Conservation (phyloP, 2,797 vertebrate genomes). For the Eutrigla gurnardus region DNA sequence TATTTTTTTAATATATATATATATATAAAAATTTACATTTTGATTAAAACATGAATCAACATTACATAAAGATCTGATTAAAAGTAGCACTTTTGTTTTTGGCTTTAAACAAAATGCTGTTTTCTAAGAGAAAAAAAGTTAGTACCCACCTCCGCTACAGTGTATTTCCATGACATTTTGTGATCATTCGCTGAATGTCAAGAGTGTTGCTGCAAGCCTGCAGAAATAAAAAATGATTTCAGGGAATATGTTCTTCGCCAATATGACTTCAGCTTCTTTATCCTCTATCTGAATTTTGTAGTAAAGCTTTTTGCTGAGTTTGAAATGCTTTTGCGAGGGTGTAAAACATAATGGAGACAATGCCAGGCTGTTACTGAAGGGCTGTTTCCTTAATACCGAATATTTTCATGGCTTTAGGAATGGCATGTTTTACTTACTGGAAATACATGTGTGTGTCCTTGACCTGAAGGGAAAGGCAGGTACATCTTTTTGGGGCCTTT, state of each 20-base stretch:
- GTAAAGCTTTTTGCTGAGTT: constrained; percentile 12
- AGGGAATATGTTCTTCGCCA: constrained; percentile 37
- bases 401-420: constrained; percentile 21
- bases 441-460: constrained; percentile 10
- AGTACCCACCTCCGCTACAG: constrained; percentile 38
- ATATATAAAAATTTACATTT: neutral
- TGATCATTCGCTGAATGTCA: constrained; percentile 68
- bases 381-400: constrained; percentile 24
- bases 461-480: constrained; percentile 16
- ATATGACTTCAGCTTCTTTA: constrained; percentile 30
- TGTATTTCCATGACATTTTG: constrained; percentile 65
- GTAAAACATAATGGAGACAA: constrained; percentile 23
- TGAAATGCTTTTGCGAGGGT: constrained; percentile 2
- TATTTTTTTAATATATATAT: too few relatives aligned
- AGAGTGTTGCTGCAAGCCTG: constrained; percentile 52
- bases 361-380: constrained; percentile 7
- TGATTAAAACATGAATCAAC: constrained; percentile 17
- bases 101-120: constrained; percentile 21
- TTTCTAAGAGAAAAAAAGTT: constrained; percentile 5
- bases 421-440: constrained; percentile 19
- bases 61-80: constrained; percentile 1
- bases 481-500: neutral
- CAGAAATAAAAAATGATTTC: constrained; percentile 57
- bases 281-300: constrained; percentile 34
- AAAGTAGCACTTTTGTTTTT: constrained; percentile 16